phyloP scores from a whole-genome alignment of 2,888 invertebrate species.

The Drosophila mulleri region DNA sequence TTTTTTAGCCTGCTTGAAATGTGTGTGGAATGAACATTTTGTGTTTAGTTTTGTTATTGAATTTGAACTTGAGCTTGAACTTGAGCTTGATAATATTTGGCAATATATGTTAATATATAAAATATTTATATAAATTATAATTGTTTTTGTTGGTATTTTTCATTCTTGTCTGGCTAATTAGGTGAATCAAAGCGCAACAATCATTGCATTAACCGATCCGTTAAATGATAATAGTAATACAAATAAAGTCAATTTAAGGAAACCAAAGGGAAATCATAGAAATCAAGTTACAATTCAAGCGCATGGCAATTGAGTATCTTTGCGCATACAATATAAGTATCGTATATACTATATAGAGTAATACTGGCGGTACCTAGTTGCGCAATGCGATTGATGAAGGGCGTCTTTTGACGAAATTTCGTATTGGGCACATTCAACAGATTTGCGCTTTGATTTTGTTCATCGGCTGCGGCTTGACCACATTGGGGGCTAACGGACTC shows the following conservation, averaged over 20 bases:
- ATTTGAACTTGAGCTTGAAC: slow-evolving; percentile 34
- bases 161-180: slow-evolving; percentile 72
- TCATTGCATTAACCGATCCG: slow-evolving; percentile 60
- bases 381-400: slow-evolving; percentile 84
- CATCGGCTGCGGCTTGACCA: slow-evolving; percentile 50
- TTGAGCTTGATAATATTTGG: slow-evolving; percentile 33
- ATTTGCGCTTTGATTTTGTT: slow-evolving; percentile 66
- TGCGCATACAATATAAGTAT: slow-evolving; percentile 69
- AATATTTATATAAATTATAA: slow-evolving; percentile 13
- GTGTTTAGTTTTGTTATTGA: slow-evolving; percentile 16
- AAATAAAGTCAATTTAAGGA: slow-evolving; percentile 9
- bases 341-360: slow-evolving; percentile 58
- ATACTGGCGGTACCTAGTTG: slow-evolving; percentile 82
- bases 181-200: slow-evolving; percentile 79
- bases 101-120: slow-evolving; percentile 23
- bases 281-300: slow-evolving; percentile 56
- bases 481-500: slow-evolving; percentile 60
- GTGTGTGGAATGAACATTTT: slow-evolving; percentile 21
- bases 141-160: slow-evolving; percentile 17
- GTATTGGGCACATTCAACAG: slow-evolving; percentile 67
- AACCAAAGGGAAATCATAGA: slow-evolving; percentile 28
- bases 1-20: slow-evolving; percentile 15
- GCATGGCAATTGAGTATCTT: slow-evolving; percentile 75
- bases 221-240: slow-evolving; percentile 40
- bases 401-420: slow-evolving; percentile 83